Base-by-base conservation (phyloP, 2,113 vertebrate species). In the Onychostoma macrolepis region DNA sequence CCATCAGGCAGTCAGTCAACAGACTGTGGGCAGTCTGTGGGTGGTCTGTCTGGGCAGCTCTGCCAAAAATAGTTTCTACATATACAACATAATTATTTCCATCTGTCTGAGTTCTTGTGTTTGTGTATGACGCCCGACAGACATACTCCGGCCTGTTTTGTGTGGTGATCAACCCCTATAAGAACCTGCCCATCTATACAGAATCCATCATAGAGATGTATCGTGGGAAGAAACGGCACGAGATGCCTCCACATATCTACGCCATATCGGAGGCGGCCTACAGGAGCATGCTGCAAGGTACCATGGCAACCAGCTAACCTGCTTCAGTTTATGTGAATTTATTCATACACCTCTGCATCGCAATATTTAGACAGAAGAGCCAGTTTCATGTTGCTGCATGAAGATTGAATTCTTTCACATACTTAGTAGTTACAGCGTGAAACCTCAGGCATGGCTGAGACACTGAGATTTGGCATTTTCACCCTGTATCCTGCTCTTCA, bases 121-220 rank as follows among this genome's bases (percentile, higher is more conserved):
- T 84, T 92, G 43, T 71, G 78, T 83, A 69, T 89, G 24, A 26
- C 38, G 11, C 38, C 30, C 82, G 89, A 5, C 91, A 98, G 97
- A 98, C 97, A 0, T 98, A 98, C 92, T 98, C 97, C 0, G 97
- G 97, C 71, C 95, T 98, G 17, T 98, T 98, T 95, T 98, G 96
- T 48, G 97, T 98, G 90, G 97, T 97, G 89, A 96, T 98, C 90
- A 98, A 98, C 90, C 97, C 97, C 0, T 98, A 98, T 92, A 98
- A 98, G 94, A 96, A 97, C 93, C 92, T 98, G 78, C 96, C 97
- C 76, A 96, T 98, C 94, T 98, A 98, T 88, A 97, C 97, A 1
- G 97, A 98, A 89, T 94, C 96, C 90, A 98, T 98, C 0, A 96
- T 98, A 86, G 97, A 97, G 90, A 97, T 98, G 96, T 98, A 98